Conservation (phyloP, 92 coral and sea anemone genomes). For the Porites lobata region DNA sequence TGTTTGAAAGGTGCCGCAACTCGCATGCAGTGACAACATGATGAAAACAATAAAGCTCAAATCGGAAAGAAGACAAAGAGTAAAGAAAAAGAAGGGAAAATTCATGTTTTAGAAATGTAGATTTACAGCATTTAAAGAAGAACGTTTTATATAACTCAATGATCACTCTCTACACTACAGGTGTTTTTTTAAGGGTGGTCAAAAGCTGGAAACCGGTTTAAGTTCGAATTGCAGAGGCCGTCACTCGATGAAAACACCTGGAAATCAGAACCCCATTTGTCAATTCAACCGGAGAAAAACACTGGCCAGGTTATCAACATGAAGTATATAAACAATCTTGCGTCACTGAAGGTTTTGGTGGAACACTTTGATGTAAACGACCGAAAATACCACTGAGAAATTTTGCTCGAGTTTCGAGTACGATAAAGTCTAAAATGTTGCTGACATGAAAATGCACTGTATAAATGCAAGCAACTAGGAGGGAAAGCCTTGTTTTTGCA, state of each 20-base stretch:
- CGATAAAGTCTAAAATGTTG: not conserved
- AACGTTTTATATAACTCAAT: constrained; percentile 6
- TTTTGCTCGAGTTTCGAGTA: not conserved
- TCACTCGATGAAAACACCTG: not conserved
- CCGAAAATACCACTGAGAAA: no score
- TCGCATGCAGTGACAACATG: constrained; percentile 9
- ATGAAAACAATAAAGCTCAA: not conserved
- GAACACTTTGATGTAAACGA: no score
- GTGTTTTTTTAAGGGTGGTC: no score
- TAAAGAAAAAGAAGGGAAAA: constrained; percentile 9
- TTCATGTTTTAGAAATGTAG: not conserved
- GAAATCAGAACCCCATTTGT: not conserved
- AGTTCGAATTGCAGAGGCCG: no score
- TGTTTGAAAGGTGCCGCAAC: not conserved
- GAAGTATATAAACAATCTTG: no score
- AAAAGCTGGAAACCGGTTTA: no score
- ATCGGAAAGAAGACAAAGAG: not conserved
- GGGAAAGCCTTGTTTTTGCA: not conserved
- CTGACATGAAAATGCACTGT: not conserved
- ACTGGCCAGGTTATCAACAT: not conserved
- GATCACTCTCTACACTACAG: not conserved
- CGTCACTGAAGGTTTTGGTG: no score
- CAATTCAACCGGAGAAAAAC: not conserved
- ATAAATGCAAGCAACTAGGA: no score
- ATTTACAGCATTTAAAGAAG: constrained; percentile 10